These are phyloP conservation scores for Stichopus horrens DNA, from an alignment of 53 echinoderm and acorn worm genomes.

Conservation along the genomic window DNA sequence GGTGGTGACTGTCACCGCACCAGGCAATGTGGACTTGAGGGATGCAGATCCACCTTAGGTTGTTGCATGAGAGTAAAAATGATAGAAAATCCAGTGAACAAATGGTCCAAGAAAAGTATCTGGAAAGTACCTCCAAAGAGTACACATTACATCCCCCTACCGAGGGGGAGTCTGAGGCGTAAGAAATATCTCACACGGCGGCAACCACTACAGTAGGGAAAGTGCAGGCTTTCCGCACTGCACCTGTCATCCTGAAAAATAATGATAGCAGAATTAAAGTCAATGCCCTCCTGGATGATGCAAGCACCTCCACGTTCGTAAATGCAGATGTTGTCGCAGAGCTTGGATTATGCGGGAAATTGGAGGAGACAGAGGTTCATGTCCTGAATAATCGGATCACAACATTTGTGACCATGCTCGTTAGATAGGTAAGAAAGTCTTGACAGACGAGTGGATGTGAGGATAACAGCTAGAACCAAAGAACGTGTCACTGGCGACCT, in stretches of 20 bases:
- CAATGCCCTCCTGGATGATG: constrained; percentile 35
- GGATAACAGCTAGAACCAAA: background rate
- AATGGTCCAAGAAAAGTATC: background rate
- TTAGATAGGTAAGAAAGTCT: constrained; percentile 19
- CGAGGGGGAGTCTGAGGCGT: background rate
- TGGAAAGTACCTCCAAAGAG: too few species aligned
- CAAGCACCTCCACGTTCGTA: constrained; percentile 5
- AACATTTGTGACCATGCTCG: constrained; percentile 3
- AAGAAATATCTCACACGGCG: background rate
- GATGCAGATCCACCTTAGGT: background rate
- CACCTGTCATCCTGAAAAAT: constrained; percentile 23
- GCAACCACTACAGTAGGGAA: constrained; percentile 6
- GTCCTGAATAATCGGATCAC: constrained; percentile 9
- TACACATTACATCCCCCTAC: background rate
- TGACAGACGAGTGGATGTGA: background rate
- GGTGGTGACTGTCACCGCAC: background rate
- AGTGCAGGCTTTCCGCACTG: background rate
- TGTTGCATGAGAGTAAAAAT: constrained; percentile 18
- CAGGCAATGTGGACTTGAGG: background rate
- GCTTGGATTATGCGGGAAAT: background rate
- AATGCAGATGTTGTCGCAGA: constrained; percentile 33
- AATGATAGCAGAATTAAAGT: constrained; percentile 8
- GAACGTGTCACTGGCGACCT: background rate
- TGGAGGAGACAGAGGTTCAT: background rate
- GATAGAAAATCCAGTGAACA: too few species aligned